Evolutionary conservation across 2,888 invertebrate genomes (phyloP).

Genomic region (Thymelicus sylvestris): DNA sequence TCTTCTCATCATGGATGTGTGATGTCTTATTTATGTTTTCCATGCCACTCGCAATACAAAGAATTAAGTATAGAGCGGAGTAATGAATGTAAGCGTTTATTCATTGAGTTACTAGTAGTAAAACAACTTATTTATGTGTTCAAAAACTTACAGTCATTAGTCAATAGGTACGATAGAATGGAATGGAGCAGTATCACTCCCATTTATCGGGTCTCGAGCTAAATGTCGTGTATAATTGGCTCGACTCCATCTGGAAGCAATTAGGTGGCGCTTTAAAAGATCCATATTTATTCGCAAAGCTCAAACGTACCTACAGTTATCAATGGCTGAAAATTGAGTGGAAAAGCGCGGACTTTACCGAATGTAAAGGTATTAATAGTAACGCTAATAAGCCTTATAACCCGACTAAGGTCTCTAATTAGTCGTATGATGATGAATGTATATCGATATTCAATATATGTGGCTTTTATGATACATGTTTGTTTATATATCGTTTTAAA

Average conservation of each 20-base stretch:
- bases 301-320: conserved; percentile 38
- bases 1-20: no score
- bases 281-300: conserved; percentile 68
- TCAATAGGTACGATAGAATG: conserved; percentile 47
- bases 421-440: not conserved
- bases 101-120: no score
- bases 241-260: conserved; percentile 79
- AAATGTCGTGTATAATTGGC: conserved; percentile 77
- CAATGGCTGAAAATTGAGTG: conserved; percentile 36
- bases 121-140: not conserved
- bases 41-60: no score
- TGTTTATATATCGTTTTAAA: no score
- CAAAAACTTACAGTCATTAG: conserved; percentile 52
- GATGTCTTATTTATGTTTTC: no score
- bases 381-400: conserved; percentile 1
- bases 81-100: no score
- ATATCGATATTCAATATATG: conserved; percentile 3
- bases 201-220: conserved; percentile 69
- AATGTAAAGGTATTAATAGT: not conserved
- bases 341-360: not conserved
- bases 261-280: conserved; percentile 79
- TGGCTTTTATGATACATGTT: no score
- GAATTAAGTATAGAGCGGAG: no score
- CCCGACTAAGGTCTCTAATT: not conserved
- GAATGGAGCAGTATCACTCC: conserved; percentile 59